These are phyloP conservation scores for Anguilla japonica DNA, from an alignment of 2,113 vertebrate genomes.

Conservation along the genomic window DNA sequence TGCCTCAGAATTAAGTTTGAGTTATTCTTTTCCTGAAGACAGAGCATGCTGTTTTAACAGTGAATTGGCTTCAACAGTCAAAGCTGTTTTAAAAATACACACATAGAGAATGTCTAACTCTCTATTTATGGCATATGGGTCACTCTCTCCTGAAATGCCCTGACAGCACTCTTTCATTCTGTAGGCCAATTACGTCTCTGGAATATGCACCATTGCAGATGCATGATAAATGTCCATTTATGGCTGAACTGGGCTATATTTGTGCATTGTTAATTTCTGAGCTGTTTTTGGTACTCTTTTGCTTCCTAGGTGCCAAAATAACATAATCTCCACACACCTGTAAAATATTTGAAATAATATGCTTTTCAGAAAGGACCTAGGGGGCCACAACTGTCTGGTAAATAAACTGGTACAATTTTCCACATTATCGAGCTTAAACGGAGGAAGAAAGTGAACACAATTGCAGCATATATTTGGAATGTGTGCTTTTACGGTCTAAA, in stretches of 20 bases:
- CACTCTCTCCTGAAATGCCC: conserved; percentile 57
- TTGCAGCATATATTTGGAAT: neutral
- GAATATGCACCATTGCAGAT: neutral
- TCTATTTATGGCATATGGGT: conserved; percentile 66
- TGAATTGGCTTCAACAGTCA: conserved; percentile 34
- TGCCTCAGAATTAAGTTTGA: conserved; percentile 6
- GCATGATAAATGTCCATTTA: conserved; percentile 44
- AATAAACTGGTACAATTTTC: neutral
- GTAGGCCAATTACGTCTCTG: conserved; percentile 41
- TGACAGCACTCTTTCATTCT: conserved; percentile 46
- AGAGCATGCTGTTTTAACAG: conserved; percentile 12
- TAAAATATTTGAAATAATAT: neutral
- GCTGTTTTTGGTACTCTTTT: neutral
- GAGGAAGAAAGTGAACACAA: neutral
- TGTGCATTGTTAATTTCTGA: neutral
- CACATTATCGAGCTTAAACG: neutral
- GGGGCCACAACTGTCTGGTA: neutral
- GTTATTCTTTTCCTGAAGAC: conserved; percentile 9
- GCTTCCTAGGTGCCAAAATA: neutral
- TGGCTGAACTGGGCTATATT: conserved; percentile 23
- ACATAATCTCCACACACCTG: neutral
- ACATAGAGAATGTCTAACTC: conserved; percentile 48
- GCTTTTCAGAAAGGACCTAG: neutral
- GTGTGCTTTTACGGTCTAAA: neutral
- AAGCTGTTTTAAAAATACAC: conserved; percentile 43